Evolutionary conservation across 2,113 vertebrate species (phyloP).

Genomic region (Harpagus bidentatus): DNA sequence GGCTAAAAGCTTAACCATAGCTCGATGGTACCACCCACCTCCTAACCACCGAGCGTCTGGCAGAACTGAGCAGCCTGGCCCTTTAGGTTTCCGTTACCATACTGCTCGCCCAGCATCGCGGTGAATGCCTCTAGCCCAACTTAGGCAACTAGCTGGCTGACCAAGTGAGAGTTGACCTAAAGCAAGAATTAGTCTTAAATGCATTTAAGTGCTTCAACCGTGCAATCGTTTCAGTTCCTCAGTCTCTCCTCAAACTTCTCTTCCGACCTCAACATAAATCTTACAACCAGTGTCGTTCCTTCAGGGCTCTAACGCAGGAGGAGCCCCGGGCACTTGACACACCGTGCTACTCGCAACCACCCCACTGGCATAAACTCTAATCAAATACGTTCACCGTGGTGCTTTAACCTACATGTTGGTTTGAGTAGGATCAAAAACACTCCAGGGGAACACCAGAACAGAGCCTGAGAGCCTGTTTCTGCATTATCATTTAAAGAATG

Average conservation of each 20-base stretch:
- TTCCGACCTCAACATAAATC: not conserved
- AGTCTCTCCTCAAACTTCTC: not conserved
- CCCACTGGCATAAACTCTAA: not conserved
- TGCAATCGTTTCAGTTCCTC: not conserved
- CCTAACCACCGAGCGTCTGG: not conserved
- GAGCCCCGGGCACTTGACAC: not conserved
- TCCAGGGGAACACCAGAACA: not conserved
- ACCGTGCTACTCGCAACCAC: not conserved
- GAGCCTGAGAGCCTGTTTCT: not conserved
- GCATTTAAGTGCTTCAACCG: not conserved
- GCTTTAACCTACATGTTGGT: not conserved
- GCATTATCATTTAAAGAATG: not conserved
- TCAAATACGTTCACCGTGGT: not conserved
- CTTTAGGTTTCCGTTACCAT: not conserved
- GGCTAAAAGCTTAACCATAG: slow-evolving; percentile 8
- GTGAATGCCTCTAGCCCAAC: not conserved
- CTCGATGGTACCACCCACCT: slow-evolving; percentile 5
- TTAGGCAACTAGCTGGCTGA: not conserved
- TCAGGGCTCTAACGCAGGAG: not conserved
- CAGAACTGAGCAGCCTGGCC: not conserved
- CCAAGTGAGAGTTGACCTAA: not conserved
- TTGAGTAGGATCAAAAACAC: not conserved
- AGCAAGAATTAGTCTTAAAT: not conserved
- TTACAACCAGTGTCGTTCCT: not conserved
- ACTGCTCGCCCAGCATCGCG: not conserved